Conservation (phyloP, 1,140 invertebrate species). For the Tetragnatha versicolor region DNA sequence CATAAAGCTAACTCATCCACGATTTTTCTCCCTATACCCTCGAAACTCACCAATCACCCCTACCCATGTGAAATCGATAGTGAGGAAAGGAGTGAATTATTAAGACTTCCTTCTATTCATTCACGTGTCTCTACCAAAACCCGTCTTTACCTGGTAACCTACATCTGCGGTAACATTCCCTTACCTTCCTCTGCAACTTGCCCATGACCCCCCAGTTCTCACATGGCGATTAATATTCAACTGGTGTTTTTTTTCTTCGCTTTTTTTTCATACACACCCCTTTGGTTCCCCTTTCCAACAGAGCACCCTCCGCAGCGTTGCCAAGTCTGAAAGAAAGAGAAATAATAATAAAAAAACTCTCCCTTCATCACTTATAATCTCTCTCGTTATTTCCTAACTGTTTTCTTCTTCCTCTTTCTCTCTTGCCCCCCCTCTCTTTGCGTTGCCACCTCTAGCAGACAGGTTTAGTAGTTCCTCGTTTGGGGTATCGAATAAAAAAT, state of each 20-base stretch:
- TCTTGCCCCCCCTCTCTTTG: too few relatives aligned
- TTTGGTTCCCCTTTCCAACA: not conserved
- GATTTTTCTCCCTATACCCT: too few relatives aligned
- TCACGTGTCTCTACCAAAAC: too few relatives aligned
- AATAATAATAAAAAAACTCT: too few relatives aligned
- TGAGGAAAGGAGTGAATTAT: constrained; percentile 2
- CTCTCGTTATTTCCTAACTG: not conserved
- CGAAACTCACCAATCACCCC: too few relatives aligned
- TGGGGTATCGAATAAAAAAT: too few relatives aligned
- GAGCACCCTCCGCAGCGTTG: not conserved
- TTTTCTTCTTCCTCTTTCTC: constrained; percentile 6
- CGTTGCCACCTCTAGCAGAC: too few relatives aligned
- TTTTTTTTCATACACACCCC: not conserved
- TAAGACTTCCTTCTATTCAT: constrained; percentile 7
- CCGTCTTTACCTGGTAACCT: constrained; percentile 28
- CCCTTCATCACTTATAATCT: not conserved
- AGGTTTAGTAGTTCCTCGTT: too few relatives aligned
- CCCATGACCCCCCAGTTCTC: constrained; percentile 32
- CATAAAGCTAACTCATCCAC: too few relatives aligned
- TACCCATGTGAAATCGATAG: constrained; percentile 23
- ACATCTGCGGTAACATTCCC: not conserved
- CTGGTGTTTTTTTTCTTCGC: not conserved
- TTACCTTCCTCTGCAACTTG: not conserved
- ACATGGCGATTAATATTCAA: constrained; percentile 27
- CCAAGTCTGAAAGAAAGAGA: too few relatives aligned